Conservation (phyloP, 2,113 vertebrate genomes). For the Phrynocephalus versicolor region DNA sequence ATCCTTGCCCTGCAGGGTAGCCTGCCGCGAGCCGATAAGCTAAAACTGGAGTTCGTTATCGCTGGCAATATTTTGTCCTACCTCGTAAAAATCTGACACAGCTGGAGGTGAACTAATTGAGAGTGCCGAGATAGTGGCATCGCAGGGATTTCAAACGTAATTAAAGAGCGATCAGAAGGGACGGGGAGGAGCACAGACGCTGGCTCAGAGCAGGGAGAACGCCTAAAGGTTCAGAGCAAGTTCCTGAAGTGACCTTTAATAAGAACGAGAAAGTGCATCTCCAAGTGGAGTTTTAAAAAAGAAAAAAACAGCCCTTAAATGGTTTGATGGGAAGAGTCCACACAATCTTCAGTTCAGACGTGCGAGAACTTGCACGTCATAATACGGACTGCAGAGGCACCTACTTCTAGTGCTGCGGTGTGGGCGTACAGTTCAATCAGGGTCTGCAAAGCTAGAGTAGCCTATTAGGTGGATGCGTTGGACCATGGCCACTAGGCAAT, state of each 20-base stretch:
- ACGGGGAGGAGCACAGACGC: constrained; percentile 27
- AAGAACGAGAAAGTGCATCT: constrained; percentile 38
- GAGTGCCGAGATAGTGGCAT: constrained; percentile 47
- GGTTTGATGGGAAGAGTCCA: constrained; percentile 28
- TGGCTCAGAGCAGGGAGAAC: constrained; percentile 40
- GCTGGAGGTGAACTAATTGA: constrained; percentile 72
- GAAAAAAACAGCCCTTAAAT: constrained; percentile 10
- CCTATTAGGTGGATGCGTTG: neutral
- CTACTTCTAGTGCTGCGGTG: neutral
- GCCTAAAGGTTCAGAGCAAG: constrained; percentile 50
- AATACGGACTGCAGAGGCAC: neutral
- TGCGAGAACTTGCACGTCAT: neutral
- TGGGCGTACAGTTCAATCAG: neutral
- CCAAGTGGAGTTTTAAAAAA: constrained; percentile 27
- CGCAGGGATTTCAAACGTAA: constrained; percentile 72
- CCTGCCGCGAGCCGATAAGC: constrained; percentile 69
- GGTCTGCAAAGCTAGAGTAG: neutral
- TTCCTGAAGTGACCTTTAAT: constrained; percentile 48
- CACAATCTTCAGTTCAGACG: neutral
- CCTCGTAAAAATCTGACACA: constrained; percentile 68
- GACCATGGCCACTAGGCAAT: neutral
- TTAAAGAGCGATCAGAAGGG: constrained; percentile 56
- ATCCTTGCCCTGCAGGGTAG: constrained; percentile 58
- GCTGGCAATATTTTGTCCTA: constrained; percentile 62
- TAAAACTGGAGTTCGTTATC: constrained; percentile 48